Conservation (phyloP, 2,113 vertebrate species). For the Baryphthengus martii region DNA sequence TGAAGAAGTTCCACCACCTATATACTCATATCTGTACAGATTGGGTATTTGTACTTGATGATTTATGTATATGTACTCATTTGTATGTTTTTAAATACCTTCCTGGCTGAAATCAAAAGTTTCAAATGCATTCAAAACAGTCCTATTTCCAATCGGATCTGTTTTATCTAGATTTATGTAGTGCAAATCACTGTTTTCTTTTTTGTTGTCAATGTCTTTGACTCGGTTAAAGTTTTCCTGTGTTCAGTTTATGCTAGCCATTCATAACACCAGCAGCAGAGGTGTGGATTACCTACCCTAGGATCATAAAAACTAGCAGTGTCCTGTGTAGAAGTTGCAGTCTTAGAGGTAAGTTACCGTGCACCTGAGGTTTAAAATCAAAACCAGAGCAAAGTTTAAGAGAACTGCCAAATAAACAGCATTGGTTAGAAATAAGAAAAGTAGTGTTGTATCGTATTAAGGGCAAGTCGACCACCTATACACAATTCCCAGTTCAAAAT, state of each 20-base stretch:
- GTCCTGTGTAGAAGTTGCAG: neutral
- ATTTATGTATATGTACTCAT: neutral
- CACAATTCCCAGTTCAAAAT: slow-evolving; percentile 2
- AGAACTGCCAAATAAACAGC: slow-evolving; percentile 10
- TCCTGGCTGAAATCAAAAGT: neutral
- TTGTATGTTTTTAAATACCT: neutral
- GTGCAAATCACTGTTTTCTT: slow-evolving; percentile 17
- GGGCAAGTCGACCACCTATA: neutral
- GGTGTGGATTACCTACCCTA: slow-evolving; percentile 60
- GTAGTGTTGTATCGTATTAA: neutral
- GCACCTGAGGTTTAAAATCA: slow-evolving; percentile 53
- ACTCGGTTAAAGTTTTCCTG: slow-evolving; percentile 43
- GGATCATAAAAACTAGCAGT: slow-evolving; percentile 7
- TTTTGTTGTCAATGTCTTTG: slow-evolving; percentile 56
- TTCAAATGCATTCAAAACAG: neutral
- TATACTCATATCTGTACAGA: neutral
- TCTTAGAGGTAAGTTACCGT: neutral
- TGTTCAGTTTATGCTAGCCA: slow-evolving; percentile 48
- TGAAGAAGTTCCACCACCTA: neutral
- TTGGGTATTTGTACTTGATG: neutral
- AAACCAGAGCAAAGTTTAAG: slow-evolving; percentile 35
- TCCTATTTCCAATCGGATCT: neutral
- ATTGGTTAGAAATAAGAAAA: slow-evolving; percentile 50
- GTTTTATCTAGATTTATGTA: neutral
- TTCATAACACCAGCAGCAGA: neutral